Conservation (phyloP, 1,140 invertebrate species). For the Cyclina sinensis region DNA sequence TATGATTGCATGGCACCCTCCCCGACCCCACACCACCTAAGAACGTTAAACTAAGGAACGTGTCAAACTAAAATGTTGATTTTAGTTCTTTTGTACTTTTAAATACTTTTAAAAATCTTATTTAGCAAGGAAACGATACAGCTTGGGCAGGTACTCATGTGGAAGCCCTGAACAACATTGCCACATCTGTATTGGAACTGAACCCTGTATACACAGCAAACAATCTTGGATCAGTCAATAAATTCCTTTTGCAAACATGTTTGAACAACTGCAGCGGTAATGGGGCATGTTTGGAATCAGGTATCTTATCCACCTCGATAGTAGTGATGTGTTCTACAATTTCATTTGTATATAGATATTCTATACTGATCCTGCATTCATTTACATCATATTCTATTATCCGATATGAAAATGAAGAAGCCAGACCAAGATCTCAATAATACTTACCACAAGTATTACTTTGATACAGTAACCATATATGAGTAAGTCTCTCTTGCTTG, state of each 20-base stretch:
- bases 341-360: too few relatives aligned
- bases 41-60: too few relatives aligned
- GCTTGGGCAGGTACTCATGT: not conserved
- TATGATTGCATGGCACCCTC: not conserved
- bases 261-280: conserved; percentile 27
- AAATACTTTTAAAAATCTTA: not conserved
- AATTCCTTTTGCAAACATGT: conserved; percentile 9
- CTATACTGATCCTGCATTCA: too few relatives aligned
- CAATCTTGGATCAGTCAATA: not conserved
- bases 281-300: not conserved
- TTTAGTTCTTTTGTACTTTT: not conserved
- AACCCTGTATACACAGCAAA: conserved; percentile 32
- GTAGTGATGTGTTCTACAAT: too few relatives aligned
- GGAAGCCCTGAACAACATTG: not conserved
- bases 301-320: not conserved
- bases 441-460: too few relatives aligned
- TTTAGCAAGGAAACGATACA: conserved; percentile 1
- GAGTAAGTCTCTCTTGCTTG: too few relatives aligned
- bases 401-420: too few relatives aligned
- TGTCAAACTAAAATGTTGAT: too few relatives aligned
- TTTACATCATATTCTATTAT: too few relatives aligned
- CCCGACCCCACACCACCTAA: too few relatives aligned
- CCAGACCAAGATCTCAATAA: too few relatives aligned
- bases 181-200: not conserved
- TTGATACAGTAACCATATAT: too few relatives aligned